A percentile compares a stretch with the other conserved stretches of the same genome.
These are phyloP conservation scores for Laterallus jamaicensis DNA, from an alignment of 2,113 vertebrate species.

Conservation along the genomic window DNA sequence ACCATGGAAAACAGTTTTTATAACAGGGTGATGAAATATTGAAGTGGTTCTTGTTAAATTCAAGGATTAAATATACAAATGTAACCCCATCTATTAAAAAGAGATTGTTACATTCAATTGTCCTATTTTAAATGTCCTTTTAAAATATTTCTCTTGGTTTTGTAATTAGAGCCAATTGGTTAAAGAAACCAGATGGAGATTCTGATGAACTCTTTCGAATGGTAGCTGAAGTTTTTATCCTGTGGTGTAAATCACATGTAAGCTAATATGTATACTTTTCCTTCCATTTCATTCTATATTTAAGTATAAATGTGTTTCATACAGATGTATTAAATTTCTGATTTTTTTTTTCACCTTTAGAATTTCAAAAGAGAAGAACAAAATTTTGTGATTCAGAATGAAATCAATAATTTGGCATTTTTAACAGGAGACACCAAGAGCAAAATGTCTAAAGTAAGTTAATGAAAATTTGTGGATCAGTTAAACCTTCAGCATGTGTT, in stretches of 20 bases:
- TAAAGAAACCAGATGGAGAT: slow-evolving; percentile 91
- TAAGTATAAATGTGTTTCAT: not conserved
- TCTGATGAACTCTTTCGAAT: slow-evolving; percentile 97
- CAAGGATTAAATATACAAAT: not conserved
- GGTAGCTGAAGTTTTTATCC: slow-evolving; percentile 98
- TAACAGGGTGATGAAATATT: not conserved
- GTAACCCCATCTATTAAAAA: not conserved
- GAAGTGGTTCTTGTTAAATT: not conserved
- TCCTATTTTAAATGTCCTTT: not conserved
- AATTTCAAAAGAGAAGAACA: slow-evolving; percentile 99
- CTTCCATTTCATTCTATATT: not conserved
- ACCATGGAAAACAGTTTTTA: not conserved
- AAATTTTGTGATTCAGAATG: slow-evolving; percentile 99
- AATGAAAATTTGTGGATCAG: not conserved
- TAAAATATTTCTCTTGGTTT: slow-evolving; percentile 17
- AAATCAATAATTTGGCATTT: slow-evolving; percentile 99
- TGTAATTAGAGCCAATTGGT: slow-evolving; percentile 88
- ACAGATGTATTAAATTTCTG: not conserved
- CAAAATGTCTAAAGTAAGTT: slow-evolving; percentile 98
- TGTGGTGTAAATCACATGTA: slow-evolving; percentile 99
- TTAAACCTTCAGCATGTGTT: not conserved
- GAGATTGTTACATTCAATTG: not conserved
- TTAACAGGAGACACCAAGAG: slow-evolving; percentile 97
- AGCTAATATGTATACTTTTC: slow-evolving; percentile 37
- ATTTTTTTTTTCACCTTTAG: slow-evolving; percentile 65